These are phyloP conservation scores for Tetrax tetrax DNA, from an alignment of 2,113 vertebrate species.

Conservation along the genomic window DNA sequence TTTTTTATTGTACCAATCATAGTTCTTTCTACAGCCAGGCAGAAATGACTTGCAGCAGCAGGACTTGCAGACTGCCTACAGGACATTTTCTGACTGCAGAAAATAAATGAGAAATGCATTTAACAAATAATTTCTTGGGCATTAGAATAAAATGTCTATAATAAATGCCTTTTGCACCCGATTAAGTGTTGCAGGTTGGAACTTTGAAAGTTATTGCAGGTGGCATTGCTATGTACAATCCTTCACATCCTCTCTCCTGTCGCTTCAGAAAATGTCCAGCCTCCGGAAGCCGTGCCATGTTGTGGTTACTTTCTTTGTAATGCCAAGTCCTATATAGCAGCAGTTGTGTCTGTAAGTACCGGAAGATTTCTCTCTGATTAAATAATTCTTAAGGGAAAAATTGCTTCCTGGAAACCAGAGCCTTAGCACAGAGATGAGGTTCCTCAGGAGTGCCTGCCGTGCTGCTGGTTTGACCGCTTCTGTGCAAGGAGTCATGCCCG, in stretches of 20 bases:
- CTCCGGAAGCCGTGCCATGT: background rate
- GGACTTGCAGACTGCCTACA: background rate
- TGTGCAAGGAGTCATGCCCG: background rate
- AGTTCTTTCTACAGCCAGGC: background rate
- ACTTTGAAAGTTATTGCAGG: background rate
- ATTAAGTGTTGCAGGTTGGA: background rate
- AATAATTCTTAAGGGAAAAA: slow-evolving; percentile 64
- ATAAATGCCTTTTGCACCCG: background rate
- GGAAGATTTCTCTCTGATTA: slow-evolving; percentile 62
- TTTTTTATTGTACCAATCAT: background rate
- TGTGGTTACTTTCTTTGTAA: background rate
- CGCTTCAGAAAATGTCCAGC: background rate
- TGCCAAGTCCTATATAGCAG: slow-evolving; percentile 16
- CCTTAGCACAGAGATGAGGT: slow-evolving; percentile 13
- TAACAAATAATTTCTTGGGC: background rate
- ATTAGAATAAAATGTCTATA: background rate
- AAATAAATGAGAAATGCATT: background rate
- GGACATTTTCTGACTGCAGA: background rate
- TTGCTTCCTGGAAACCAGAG: slow-evolving; percentile 68
- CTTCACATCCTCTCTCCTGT: background rate
- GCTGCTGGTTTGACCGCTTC: background rate
- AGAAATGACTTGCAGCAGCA: background rate
- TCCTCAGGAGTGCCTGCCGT: slow-evolving; percentile 26
- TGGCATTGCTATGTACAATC: background rate
- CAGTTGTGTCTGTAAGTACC: slow-evolving; percentile 40